Base-by-base conservation (phyloP, 2,888 invertebrate species). In the Brachycybe producta region DNA sequence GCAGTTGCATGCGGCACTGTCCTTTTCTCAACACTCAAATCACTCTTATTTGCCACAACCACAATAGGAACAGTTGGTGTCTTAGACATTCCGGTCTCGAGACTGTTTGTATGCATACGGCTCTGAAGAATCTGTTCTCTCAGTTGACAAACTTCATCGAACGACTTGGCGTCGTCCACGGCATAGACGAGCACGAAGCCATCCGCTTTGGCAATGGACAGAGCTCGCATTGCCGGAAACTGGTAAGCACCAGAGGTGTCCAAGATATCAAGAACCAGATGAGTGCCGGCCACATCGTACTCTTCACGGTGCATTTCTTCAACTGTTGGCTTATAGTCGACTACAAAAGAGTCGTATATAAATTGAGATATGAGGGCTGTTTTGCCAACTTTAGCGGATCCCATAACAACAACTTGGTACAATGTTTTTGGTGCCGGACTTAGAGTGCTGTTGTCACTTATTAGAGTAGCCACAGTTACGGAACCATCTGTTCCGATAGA, bases 1-100 rank as follows among this genome's bases (percentile, higher is more conserved):
- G 84, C 85, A 55, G 82, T 84, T 58, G 82, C 82, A 54, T 80
- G 79, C 57, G 84, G 81, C 41, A 65, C 57, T 4, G 55, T 53
- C 4, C 63, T 53, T 26, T 49, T 21, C 4, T 56, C 55, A 34
- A 64, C 61, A 19, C 64, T 63, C 51, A 70, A 58, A 54, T 70
- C 70, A 15, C 65, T 65, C 57, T 70, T 70, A 61, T 70, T 70
- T 23, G 69, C 70, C 27, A 70, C 70, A 64, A 70, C 67, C 52
- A 70, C 69, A 64, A 70, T 69, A 17, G 70, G 70, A 7, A 69
- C 67, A 55, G 66, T 65, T 55, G 66, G 65, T 8, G 45, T 44
- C 55, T 67, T 66, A 35, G 61, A 61, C 41, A 63, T 61, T 5
- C 62, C 51, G 64, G 69, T 69, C 13, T 70, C 70, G 5, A 69